Base-by-base conservation (phyloP, 2,888 invertebrate genomes). In the Lutraria lutraria region DNA sequence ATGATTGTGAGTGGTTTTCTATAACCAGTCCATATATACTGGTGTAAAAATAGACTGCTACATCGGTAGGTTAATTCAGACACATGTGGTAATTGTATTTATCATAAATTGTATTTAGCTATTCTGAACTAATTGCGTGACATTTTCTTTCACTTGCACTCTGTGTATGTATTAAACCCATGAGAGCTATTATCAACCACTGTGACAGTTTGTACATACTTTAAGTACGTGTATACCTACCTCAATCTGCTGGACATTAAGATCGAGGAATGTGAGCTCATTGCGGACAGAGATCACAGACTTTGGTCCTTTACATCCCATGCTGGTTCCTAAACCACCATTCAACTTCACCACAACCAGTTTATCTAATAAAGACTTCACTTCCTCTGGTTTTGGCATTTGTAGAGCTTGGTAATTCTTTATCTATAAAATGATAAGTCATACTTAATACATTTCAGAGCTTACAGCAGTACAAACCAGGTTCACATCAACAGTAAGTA, bases 281-380 rank as follows among this genome's bases (percentile, higher is more conserved):
- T 96, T 96, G 81, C 97, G 93, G 43, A 97, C 97, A 85, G 95
- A 95, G 88, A 97, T 97, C 88, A 96, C 95, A 89, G 96, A 96
- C 94, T 97, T 97, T 25, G 97, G 96, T 25, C 97, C 97, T 34
- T 94, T 95, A 94, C 97, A 97, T 4, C 97, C 97, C 97, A 97
- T 97, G 87, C 96, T 95, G 21, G 97, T 97, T 21, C 97, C 97
- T 63, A 97, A 95, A 85, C 97, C 97, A 86, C 97, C 97, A 93
- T 97, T 97, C 72, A 97, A 94, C 91, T 97, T 97, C 60, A 97
- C 93, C 16, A 97, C 97, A 81, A 97, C 96, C 89, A 97, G 93
- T 92, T 96, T 94, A 90, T 96, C 94, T n/a, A 97, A 94, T 86
- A 96, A 92, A 12, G 88, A 82, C 89, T 95, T 94, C 53, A 95